Percentiles rank a stretch among this genome's conserved stretches.
phyloP scores from a whole-genome alignment of 2,797 vertebrate genomes.

The Amblyraja radiata region DNA sequence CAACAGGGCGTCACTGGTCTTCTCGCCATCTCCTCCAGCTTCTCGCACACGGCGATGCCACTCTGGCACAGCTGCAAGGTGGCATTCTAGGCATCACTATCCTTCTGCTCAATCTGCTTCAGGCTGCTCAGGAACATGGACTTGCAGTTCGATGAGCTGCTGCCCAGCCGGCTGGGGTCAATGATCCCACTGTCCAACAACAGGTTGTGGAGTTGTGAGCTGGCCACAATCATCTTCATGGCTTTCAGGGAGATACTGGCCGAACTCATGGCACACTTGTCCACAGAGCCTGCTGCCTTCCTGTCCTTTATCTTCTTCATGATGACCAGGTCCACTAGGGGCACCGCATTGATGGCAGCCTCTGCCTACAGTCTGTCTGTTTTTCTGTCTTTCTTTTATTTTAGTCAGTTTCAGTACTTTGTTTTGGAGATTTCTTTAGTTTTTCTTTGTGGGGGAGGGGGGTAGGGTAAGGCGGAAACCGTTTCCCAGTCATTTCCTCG shows the following conservation, averaged over 20 bases:
- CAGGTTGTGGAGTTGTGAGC: neutral
- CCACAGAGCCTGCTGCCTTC: no score
- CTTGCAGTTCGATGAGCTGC: neutral
- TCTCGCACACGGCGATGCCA: neutral
- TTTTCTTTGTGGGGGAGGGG: no score
- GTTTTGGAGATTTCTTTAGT: no score
- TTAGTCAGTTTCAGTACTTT: no score
- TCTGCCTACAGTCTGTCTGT: no score
- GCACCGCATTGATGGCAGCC: no score
- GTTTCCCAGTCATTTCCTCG: no score
- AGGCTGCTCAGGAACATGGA: neutral
- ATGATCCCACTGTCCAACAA: neutral
- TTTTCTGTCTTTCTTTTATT: no score
- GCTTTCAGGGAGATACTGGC: neutral
- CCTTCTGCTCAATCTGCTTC: neutral
- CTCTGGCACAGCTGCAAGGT: neutral
- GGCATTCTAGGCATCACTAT: neutral
- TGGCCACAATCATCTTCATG: constrained; percentile 15
- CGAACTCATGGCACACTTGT: neutral
- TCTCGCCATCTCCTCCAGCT: neutral
- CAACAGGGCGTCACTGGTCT: neutral
- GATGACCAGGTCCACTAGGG: no score
- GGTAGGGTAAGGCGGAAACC: no score
- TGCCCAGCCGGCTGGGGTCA: neutral
- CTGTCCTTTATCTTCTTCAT: no score